Conservation (phyloP, 2,888 invertebrate genomes). For the Calliopum simillimum region DNA sequence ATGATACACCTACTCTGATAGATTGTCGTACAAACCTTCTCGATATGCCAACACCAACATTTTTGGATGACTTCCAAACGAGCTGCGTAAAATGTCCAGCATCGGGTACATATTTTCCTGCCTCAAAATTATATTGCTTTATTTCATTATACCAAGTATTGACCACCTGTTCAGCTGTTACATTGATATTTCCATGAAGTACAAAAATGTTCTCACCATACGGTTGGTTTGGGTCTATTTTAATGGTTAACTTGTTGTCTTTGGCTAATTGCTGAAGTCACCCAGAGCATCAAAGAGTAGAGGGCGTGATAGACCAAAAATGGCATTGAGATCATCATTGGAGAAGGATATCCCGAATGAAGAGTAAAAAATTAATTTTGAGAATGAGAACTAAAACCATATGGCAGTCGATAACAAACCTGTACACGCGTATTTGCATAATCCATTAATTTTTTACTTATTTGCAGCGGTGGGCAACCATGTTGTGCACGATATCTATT, state of each 20-base stretch:
- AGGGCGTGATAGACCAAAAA: no score
- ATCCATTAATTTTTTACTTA: no score
- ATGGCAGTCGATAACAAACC: no score
- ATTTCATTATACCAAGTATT: constrained; percentile 82
- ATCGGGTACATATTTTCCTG: constrained; percentile 72
- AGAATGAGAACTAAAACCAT: no score
- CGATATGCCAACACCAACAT: constrained; percentile 81
- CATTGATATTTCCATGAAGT: constrained; percentile 74
- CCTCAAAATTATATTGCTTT: constrained; percentile 75
- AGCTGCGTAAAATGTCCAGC: constrained; percentile 90
- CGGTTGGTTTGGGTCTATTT: constrained; percentile 80
- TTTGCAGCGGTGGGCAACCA: no score
- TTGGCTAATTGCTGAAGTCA: constrained; percentile 54
- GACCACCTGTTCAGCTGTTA: constrained; percentile 65
- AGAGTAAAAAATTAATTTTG: no score
- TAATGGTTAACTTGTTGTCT: constrained; percentile 70
- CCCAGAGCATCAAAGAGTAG: no score
- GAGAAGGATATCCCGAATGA: no score
- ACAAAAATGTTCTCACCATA: constrained; percentile 89
- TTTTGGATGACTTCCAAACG: constrained; percentile 81
- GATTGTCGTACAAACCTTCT: constrained; percentile 48
- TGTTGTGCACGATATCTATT: no score
- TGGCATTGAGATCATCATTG: no score
- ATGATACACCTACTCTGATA: no score
- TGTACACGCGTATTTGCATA: no score